Conservation (phyloP, 2,888 invertebrate species). For the Malthinus flaveolus region DNA sequence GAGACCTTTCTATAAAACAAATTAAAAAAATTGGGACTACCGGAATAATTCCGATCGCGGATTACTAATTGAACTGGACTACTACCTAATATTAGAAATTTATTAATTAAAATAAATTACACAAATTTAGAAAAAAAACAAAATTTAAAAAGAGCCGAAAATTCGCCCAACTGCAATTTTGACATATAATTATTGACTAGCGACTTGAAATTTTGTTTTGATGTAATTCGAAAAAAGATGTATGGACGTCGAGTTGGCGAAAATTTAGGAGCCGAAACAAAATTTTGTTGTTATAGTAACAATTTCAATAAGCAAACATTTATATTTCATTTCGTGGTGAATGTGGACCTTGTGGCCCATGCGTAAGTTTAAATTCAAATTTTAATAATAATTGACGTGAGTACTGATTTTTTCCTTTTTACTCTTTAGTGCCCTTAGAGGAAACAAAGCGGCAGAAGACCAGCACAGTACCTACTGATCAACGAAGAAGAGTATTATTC, state of each 20-base stretch:
- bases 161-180: not conserved
- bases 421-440: not conserved
- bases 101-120: too few species aligned
- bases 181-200: not conserved
- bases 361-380: not conserved
- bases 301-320: not conserved
- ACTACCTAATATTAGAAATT: too few species aligned
- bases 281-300: slow-evolving; percentile 2
- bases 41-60: too few species aligned
- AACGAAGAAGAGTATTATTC: too few species aligned
- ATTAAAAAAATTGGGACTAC: too few species aligned
- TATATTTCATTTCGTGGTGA: not conserved
- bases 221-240: not conserved
- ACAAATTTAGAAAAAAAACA: slow-evolving; percentile 3
- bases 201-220: not conserved
- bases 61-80: too few species aligned
- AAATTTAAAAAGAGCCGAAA: not conserved
- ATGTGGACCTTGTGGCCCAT: not conserved
- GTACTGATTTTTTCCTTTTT: not conserved
- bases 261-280: not conserved
- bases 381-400: not conserved
- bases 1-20: too few species aligned
- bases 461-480: too few species aligned
- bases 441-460: too few species aligned
- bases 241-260: not conserved